Evolutionary conservation across 2,113 vertebrate genomes (phyloP).

Genomic region (Engraulis encrasicolus): DNA sequence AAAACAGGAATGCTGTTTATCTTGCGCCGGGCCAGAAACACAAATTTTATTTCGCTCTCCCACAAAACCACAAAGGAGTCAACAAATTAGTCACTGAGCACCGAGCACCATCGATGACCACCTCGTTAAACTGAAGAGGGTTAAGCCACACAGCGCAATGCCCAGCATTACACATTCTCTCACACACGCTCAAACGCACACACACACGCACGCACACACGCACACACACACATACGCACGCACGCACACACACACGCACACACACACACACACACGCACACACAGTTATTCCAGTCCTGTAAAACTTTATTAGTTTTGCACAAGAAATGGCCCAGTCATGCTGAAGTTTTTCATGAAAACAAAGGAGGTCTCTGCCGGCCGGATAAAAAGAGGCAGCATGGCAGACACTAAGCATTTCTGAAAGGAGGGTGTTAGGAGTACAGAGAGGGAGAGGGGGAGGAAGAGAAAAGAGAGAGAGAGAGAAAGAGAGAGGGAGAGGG

Average conservation of each 20-base stretch:
- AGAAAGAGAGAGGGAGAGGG: background rate
- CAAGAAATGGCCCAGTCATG: constrained; percentile 56
- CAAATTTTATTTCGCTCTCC: too few relatives aligned
- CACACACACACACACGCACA: constrained; percentile 28
- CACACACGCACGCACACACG: background rate
- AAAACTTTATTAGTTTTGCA: constrained; percentile 51
- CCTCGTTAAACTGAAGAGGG: background rate
- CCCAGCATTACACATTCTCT: background rate
- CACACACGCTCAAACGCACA: too few relatives aligned
- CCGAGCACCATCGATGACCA: background rate
- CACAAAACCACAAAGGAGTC: background rate
- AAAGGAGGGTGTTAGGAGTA: constrained; percentile 41
- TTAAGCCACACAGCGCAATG: background rate
- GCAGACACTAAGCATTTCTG: constrained; percentile 43
- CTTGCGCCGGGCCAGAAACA: background rate
- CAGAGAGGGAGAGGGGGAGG: constrained; percentile 10
- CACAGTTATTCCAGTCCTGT: constrained; percentile 26
- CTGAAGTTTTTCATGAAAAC: constrained; percentile 39
- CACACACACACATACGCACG: background rate
- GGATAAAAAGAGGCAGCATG: constrained; percentile 40
- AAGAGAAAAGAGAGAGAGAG: background rate
- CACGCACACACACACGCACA: background rate
- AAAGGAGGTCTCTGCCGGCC: constrained; percentile 32
- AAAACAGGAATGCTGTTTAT: background rate
- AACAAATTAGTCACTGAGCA: background rate